Evolutionary conservation across 1,140 invertebrate species (phyloP), one percentile per base, ranked within the genome.

Genomic region (Leguminivora glycinivorella): DNA sequence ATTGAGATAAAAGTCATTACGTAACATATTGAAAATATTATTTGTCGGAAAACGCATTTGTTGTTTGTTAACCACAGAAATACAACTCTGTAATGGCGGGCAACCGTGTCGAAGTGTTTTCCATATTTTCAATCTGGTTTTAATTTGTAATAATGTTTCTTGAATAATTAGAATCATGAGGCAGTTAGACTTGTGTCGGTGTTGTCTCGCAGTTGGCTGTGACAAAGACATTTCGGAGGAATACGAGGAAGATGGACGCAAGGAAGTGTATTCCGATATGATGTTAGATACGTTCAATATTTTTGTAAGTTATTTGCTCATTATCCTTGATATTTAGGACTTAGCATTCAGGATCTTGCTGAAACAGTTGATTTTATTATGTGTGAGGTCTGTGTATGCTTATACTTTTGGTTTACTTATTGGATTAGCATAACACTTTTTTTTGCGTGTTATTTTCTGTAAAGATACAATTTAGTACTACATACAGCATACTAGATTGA

Each of bases 1-100:
- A 22, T 6, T 6, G 9, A 52, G 19, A 22, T 19, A 9, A 0
- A 19, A 22, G 17, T n/a, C 17, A 10, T 22, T 52, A 52, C 47
- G 17, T 22, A 22, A 52, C 19, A 6, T 52, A 22, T n/a, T 7
- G n/a, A n/a, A 52, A 52, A 10, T 4, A 2, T 52, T 52, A 52
- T 22, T 19, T 52, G 19, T 52, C 19, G 9, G 7, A 52, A 52
- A 52, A 52, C 47, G 17, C 19, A 19, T 52, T 52, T 52, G 47
- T 52, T 52, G 47, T 52, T 52, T 22, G 19, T 52, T 52, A 52
- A 52, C 47, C 58, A 63, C 26, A n/a, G 29, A 63, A 63, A 63
- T 63, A 63, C 58, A 17, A 31, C 58, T 63, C 58, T 63, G 58
- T 29, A 63, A 63, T 63, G 58, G 58, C 58, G 58, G 47, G 58